phyloP scores from a whole-genome alignment of 2,113 vertebrate species.

The Oophaga pumilio region DNA sequence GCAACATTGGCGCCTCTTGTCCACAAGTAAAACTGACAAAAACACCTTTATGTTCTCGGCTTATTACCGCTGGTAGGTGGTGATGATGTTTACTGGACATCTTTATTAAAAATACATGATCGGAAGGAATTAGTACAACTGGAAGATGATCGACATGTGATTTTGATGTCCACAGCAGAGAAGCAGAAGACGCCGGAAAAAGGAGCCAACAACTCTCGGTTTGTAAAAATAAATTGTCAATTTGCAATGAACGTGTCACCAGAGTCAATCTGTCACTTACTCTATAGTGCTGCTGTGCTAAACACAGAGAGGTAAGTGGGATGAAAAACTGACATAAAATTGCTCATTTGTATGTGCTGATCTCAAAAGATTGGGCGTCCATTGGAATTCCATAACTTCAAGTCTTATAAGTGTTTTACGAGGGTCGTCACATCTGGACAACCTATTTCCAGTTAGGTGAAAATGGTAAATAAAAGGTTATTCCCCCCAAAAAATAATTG shows the following conservation, averaged over 20 bases:
- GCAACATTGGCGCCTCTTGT: too few relatives aligned
- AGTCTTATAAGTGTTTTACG: too few relatives aligned
- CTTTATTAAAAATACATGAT: constrained; percentile 26
- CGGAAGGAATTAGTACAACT: not conserved
- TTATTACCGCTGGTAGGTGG: not conserved
- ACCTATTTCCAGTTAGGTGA: too few relatives aligned
- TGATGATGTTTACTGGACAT: constrained; percentile 10
- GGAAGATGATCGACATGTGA: constrained; percentile 9
- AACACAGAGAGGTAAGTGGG: too few relatives aligned
- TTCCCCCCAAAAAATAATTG: too few relatives aligned
- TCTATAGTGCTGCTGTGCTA: not conserved
- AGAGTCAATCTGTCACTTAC: not conserved
- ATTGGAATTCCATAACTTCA: too few relatives aligned
- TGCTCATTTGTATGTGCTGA: too few relatives aligned
- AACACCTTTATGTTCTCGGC: not conserved
- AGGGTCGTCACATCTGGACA: too few relatives aligned
- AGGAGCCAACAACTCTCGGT: constrained; percentile 3
- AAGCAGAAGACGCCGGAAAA: not conserved
- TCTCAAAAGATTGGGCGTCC: too few relatives aligned
- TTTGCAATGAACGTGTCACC: constrained; percentile 1
- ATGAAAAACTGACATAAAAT: too few relatives aligned
- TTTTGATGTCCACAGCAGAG: constrained; percentile 19
- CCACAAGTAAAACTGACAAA: not conserved
- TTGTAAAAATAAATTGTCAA: constrained; percentile 23
- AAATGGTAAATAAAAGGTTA: too few relatives aligned